Evolutionary conservation across 2,888 invertebrate genomes (phyloP).

Genomic region (Drosophila siamana): DNA sequence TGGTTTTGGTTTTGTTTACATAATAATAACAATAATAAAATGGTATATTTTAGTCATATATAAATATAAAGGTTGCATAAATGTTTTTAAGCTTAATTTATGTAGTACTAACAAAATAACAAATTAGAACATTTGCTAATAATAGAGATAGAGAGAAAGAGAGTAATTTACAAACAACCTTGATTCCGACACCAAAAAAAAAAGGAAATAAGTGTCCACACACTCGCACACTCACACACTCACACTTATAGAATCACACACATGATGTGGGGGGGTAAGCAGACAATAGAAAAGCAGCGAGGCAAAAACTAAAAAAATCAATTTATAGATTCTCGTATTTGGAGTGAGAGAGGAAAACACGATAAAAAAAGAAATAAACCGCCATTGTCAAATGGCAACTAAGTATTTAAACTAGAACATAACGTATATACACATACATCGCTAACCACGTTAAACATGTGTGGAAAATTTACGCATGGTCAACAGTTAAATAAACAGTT

Average conservation of each 20-base stretch:
- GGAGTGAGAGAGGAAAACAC: slow-evolving; percentile 14
- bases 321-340: slow-evolving; percentile 13
- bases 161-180: slow-evolving; percentile 37
- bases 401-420: neutral
- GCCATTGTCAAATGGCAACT: slow-evolving; percentile 2
- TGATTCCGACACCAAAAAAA: slow-evolving; percentile 40
- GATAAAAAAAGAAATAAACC: slow-evolving; percentile 1
- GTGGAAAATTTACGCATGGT: slow-evolving; percentile 8
- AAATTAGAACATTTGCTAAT: slow-evolving; percentile 29
- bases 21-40: slow-evolving; percentile 84
- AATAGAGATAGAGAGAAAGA: slow-evolving; percentile 6
- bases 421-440: slow-evolving; percentile 8
- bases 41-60: slow-evolving; percentile 84
- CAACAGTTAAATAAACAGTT: slow-evolving; percentile 16
- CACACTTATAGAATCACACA: neutral
- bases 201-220: neutral
- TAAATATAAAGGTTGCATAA: slow-evolving; percentile 68
- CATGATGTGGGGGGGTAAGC: slow-evolving; percentile 6
- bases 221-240: neutral
- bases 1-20: slow-evolving; percentile 66
- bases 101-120: slow-evolving; percentile 42
- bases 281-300: slow-evolving; percentile 23
- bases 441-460: neutral
- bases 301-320: slow-evolving; percentile 15
- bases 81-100: slow-evolving; percentile 57